Evolutionary conservation across 2,113 vertebrate genomes (phyloP), one percentile per base, ranked within the genome.

Genomic region (Picathartes gymnocephalus): DNA sequence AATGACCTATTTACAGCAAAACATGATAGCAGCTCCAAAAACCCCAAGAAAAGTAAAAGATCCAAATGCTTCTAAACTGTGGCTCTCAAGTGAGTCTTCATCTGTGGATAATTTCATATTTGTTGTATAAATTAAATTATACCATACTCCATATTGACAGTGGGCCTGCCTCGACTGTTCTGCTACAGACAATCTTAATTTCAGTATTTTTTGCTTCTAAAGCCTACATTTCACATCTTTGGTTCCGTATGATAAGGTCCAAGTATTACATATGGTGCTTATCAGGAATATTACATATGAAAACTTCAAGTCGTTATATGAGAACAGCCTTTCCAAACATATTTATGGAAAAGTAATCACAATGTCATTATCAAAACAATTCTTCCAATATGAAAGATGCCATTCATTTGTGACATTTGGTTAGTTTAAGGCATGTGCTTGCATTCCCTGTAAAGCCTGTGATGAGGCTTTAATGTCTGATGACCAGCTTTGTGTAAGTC

Each of bases 141-240:
- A 27, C 7, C 45, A 24, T 13, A 73, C 13, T 40, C 8, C 15
- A 28, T 45, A n/a, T 13, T 6, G 6, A 35, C 40, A 65, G 27
- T 0, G 1, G 7, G 17, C 22, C 7, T 45, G 39, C n/a, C n/a
- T n/a, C n/a, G 47, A 40, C 33, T 40, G 9, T 13, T 42, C 33
- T 89, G 21, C 45, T 42, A 30, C 30, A 64, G 25, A 11, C 22
- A 64, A 25, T 7, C 4, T 20, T 40, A 50, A 37, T 48, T 79
- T 15, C 25, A 54, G 31, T 35, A 28, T 40, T 64, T 77, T 30
- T 44, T 4, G 2, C 22, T 70, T 65, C 40, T 70, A 18, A 65
- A 42, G 53, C 5, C 12, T 48, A 44, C 2, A 4, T 30, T 87
- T 78, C 61, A 44, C 7, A 48, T 7, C 25, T 50, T 76, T 62